phyloP scores from a whole-genome alignment of 2,113 vertebrate genomes.

The Pollimyrus isidori region DNA sequence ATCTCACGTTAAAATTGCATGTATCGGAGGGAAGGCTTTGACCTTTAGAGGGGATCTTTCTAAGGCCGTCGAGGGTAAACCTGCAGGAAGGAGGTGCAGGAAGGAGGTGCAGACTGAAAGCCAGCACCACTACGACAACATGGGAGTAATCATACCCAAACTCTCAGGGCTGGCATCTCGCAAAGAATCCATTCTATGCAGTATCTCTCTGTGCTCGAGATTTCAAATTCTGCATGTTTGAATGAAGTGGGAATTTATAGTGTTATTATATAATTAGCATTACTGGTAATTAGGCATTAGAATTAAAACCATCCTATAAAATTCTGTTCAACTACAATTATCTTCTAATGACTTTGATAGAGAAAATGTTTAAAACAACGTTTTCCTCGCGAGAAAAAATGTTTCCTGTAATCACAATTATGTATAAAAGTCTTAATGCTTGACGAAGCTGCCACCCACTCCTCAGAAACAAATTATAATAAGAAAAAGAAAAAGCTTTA shows the following conservation, averaged over 20 bases:
- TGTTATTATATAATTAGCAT: neutral
- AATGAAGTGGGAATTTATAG: neutral
- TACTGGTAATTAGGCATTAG: neutral
- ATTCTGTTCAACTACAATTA: neutral
- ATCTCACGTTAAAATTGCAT: neutral
- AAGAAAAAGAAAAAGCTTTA: neutral
- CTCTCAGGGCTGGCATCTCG: neutral
- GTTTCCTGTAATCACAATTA: neutral
- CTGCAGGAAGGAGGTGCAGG: neutral
- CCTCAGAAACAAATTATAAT: neutral
- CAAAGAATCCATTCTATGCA: neutral
- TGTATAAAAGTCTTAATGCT: neutral
- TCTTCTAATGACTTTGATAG: neutral
- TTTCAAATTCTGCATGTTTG: neutral
- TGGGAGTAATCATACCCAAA: neutral
- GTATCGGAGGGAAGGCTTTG: neutral
- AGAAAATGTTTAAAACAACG: neutral
- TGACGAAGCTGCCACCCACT: neutral
- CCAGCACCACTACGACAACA: neutral
- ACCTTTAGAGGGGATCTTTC: neutral
- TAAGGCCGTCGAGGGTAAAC: neutral
- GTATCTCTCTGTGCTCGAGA: neutral
- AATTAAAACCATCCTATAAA: slow-evolving; percentile 2
- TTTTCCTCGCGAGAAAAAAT: neutral
- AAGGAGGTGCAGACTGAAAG: neutral